A percentile compares a stretch with the other conserved stretches of the same genome.
phyloP scores from a whole-genome alignment of 2,113 vertebrate genomes.

The Falcunculus frontatus region DNA sequence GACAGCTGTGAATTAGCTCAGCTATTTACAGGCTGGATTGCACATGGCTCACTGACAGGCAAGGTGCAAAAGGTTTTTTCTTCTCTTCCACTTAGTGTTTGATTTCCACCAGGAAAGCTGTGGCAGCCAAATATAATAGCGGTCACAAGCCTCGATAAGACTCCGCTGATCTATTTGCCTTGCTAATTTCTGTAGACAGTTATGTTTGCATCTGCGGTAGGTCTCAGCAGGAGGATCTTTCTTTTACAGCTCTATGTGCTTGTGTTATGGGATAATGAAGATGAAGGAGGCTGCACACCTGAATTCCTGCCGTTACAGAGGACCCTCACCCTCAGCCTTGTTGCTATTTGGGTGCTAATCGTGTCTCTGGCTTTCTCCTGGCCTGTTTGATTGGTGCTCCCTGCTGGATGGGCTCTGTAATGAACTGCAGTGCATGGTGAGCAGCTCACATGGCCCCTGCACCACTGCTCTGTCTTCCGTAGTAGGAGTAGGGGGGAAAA shows the following conservation, averaged over 20 bases:
- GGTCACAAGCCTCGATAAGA: not conserved
- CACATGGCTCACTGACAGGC: not conserved
- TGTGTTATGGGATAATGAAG: conserved; percentile 51
- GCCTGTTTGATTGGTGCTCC: conserved; percentile 21
- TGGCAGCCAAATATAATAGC: not conserved
- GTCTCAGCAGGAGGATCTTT: conserved; percentile 17
- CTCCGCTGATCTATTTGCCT: conserved; percentile 36
- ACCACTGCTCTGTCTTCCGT: not conserved
- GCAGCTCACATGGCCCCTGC: not conserved
- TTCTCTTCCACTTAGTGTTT: not conserved
- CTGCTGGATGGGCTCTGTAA: not conserved
- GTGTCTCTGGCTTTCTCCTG: not conserved
- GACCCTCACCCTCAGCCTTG: not conserved
- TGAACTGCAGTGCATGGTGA: conserved; percentile 23
- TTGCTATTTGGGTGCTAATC: conserved; percentile 12
- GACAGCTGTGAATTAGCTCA: conserved; percentile 22
- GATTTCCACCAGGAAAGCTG: not conserved
- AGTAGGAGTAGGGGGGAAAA: not conserved
- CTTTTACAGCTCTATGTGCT: not conserved
- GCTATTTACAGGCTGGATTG: conserved; percentile 9
- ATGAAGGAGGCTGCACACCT: conserved; percentile 21
- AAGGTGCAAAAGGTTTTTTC: not conserved
- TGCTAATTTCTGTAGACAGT: conserved; percentile 41
- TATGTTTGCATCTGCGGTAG: not conserved
- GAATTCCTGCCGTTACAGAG: conserved; percentile 15